Base-by-base conservation (phyloP, 1,140 invertebrate genomes). In the Caenorhabditis inopinata region DNA sequence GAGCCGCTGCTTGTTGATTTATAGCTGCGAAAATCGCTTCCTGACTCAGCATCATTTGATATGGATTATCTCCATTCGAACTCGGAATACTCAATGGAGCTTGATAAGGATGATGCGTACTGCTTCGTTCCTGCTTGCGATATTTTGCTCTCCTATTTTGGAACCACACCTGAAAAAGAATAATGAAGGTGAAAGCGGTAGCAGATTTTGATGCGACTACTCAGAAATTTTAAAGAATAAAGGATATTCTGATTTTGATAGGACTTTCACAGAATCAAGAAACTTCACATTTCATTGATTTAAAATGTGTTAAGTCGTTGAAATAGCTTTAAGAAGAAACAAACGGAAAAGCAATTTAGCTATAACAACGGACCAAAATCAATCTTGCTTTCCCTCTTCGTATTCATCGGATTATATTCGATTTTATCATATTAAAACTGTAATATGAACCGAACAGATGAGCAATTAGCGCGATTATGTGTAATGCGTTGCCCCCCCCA, bases 61-160 rank as follows among this genome's bases (percentile, higher is more conserved):
- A 53, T n/a, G 76, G 35, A 68, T 78, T 78, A 25, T 58, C 32
- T 25, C 76, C 76, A n/a, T 78, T 53, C 27, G 76, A 53, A 18
- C 23, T 58, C 27, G 76, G 35, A 68, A 53, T 53, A 68, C 27
- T 53, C 32, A 47, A n/a, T 29, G 80, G 80, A 49, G 79, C 74
- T 73, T 76, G 76, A 38, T 82, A 82, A 14, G 81, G 81, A 25
- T 82, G 81, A 38, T 79, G 73, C 9, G 74, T 77, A 38, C 48
- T 51, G 21, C 80, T 75, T 35, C 79, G 48, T 45, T 95, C 94
- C 46, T 93, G 94, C 89, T 96, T 96, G 79, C 95, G 91, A 94
- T 94, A 96, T 90, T 96, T 96, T 38, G 95, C 94, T 51, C 95
- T 90, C 38, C 95, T 91, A 88, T 96, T 96, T 92, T 96, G 94